These are phyloP conservation scores for Acromyrmex echinatior DNA, from an alignment of 1,140 invertebrate genomes.

Conservation along the genomic window DNA sequence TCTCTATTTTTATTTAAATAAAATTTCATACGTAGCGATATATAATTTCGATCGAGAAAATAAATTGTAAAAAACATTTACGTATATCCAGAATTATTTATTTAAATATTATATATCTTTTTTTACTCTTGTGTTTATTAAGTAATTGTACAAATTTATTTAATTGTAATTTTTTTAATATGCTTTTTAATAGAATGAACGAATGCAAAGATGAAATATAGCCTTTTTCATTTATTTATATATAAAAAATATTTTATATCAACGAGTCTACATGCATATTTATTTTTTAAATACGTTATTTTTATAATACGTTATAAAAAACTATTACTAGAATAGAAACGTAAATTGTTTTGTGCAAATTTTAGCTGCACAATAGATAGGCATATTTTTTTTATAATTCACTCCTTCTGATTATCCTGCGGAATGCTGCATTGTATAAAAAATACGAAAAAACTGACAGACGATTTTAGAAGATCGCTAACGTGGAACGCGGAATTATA, in stretches of 20 bases:
- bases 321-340: neutral
- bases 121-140: neutral
- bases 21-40: neutral
- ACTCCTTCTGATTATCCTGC: neutral
- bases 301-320: neutral
- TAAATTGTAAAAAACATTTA: neutral
- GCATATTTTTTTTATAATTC: slow-evolving; percentile 18
- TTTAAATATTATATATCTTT: neutral
- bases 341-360: neutral
- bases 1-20: slow-evolving; percentile 1
- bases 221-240: neutral
- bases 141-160: neutral
- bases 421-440: neutral
- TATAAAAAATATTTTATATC: neutral
- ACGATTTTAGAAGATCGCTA: slow-evolving; percentile 38
- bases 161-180: neutral
- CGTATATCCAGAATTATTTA: neutral
- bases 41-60: neutral
- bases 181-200: neutral
- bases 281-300: neutral
- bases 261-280: neutral
- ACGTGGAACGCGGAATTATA: slow-evolving; percentile 33
- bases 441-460: slow-evolving; percentile 18
- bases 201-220: neutral
- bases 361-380: neutral